These are phyloP conservation scores for Hypanus sabinus DNA, from an alignment of 2,113 vertebrate species.

Conservation along the genomic window DNA sequence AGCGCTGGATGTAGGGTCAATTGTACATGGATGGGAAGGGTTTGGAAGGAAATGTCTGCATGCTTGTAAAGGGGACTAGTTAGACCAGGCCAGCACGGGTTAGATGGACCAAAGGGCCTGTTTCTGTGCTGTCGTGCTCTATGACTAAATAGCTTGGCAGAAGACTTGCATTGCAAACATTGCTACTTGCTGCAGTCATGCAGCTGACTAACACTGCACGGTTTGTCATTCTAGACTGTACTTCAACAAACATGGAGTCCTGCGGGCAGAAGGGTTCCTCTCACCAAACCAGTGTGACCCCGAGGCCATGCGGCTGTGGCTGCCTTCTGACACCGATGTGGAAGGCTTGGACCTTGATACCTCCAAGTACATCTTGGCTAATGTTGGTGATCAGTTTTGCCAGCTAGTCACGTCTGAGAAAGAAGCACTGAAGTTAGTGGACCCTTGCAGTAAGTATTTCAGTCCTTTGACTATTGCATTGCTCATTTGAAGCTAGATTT, in stretches of 20 bases:
- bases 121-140: too few species aligned
- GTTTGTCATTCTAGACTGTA: constrained; percentile 52
- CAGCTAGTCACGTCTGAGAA: constrained; percentile 70
- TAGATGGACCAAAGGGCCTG: too few species aligned
- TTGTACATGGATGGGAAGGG: too few species aligned
- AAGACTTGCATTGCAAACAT: background rate
- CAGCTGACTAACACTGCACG: background rate
- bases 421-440: constrained; percentile 65
- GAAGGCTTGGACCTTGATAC: constrained; percentile 66
- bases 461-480: background rate
- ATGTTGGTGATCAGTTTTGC: constrained; percentile 72
- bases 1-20: too few species aligned
- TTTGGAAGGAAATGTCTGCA: too few species aligned
- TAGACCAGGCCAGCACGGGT: too few species aligned
- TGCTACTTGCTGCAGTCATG: background rate
- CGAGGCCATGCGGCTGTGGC: constrained; percentile 66
- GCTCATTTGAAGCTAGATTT: background rate
- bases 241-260: constrained; percentile 65
- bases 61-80: too few species aligned
- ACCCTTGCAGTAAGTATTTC: constrained; percentile 64
- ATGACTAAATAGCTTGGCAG: too few species aligned
- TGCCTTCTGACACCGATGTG: constrained; percentile 58
- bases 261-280: constrained; percentile 66
- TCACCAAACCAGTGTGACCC: constrained; percentile 64
- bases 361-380: constrained; percentile 67